phyloP scores from a whole-genome alignment of 2,113 vertebrate species.

The Dipodomys ordii region DNA sequence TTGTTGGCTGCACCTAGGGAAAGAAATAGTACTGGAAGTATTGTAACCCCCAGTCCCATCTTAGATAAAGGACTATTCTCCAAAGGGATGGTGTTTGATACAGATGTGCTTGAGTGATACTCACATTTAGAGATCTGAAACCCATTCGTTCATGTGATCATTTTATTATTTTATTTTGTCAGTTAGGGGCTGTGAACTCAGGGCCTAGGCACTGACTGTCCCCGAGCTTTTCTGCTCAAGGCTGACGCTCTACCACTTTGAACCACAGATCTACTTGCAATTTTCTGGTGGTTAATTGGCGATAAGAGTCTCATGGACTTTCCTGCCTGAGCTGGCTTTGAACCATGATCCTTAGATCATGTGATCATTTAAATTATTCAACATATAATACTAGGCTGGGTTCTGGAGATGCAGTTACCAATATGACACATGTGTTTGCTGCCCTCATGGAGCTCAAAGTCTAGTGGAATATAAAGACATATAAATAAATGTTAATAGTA shows the following conservation, averaged over 20 bases:
- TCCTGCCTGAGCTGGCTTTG: too few relatives aligned
- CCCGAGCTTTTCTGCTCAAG: too few relatives aligned
- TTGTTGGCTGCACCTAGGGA: not conserved
- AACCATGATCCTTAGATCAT: not conserved
- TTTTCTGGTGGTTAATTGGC: too few relatives aligned
- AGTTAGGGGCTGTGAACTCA: too few relatives aligned
- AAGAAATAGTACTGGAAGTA: not conserved
- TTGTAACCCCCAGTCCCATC: not conserved
- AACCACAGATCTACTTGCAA: too few relatives aligned
- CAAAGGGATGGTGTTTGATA: not conserved
- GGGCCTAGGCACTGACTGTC: too few relatives aligned
- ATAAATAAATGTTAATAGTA: not conserved
- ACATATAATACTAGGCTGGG: not conserved
- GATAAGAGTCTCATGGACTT: too few relatives aligned
- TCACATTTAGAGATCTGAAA: conserved; percentile 20
- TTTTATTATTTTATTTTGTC: not conserved
- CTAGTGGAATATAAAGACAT: not conserved
- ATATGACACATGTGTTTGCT: conserved; percentile 27
- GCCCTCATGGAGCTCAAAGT: not conserved
- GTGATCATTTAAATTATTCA: not conserved
- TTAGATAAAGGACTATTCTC: conserved; percentile 12
- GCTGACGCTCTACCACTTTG: too few relatives aligned
- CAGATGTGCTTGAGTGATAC: not conserved
- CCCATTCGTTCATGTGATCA: not conserved
- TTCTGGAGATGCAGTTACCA: not conserved